Base-by-base conservation (phyloP, 2,113 vertebrate genomes). In the human (Homo sapiens) region DNA sequence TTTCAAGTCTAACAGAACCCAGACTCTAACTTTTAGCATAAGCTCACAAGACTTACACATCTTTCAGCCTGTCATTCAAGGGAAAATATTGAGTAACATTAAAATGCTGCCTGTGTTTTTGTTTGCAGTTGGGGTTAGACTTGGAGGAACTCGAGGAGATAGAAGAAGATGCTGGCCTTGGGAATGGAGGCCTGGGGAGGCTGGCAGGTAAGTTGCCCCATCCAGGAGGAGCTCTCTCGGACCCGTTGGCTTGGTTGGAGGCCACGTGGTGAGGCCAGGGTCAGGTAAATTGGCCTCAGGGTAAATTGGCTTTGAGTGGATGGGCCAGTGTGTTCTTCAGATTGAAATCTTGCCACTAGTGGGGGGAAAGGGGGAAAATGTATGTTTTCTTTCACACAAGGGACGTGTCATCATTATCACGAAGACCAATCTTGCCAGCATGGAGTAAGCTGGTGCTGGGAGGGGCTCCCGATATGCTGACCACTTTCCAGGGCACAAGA, bases 111-210 rank as follows among this genome's bases (percentile, higher is more conserved):
- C 11, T 88, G 38, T 97, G 23, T 93, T 95, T n/a, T 83, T 96
- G 11, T 98, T 96, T 68, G 43, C 97, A 99, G 99, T 94, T 99
- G 97, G 99, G 99, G 8, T 97, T 99, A 98, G 99, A 99, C 96
- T 97, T 99, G 97, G 99, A 99, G 96, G 99, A 99, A 80, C 98
- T 99, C 92, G 99, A 99, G 93, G 99, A 99, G 90, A 99, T 99
- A 0, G 99, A 99, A 98, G 99, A 99, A 95, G 99, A 99, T 35
- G 99, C 99, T 40, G 99, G 99, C 32, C 98, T 99, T 50, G 99
- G 99, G 73, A 99, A 99, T 0, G 99, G 99, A 89, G 99, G 99
- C 92, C 97, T 99, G 86, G 99, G 99, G 2, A 98, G 99, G 45
- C 98, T 99, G 94, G 99, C 99, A 99, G 99, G 99, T 99, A 98